Evolutionary conservation across 2,797 vertebrate species (phyloP).

Genomic region (Diplodus sargus): DNA sequence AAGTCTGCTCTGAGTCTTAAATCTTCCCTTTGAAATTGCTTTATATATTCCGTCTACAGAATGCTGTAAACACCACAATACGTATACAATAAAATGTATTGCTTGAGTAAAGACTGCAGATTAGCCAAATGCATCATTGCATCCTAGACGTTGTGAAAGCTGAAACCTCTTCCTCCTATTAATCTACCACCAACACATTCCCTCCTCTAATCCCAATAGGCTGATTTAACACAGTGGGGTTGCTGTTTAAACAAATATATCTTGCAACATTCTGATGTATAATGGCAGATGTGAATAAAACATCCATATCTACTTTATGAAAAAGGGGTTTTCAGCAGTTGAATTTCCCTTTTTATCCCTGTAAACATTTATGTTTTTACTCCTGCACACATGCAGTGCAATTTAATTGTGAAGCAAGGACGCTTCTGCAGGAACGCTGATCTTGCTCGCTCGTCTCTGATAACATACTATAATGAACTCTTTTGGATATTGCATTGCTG

Average conservation of each 20-base stretch:
- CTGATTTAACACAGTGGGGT: conserved; percentile 13
- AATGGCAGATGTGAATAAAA: background rate
- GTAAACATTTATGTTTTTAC: background rate
- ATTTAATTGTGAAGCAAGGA: conserved; percentile 5
- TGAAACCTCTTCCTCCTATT: conserved; percentile 31
- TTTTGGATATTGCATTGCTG: conserved; percentile 42
- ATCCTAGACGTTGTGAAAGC: conserved; percentile 31
- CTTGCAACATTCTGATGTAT: background rate
- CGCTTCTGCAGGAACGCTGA: conserved; percentile 15
- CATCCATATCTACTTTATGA: background rate
- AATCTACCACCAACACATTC: conserved; percentile 19
- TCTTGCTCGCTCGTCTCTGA: conserved; percentile 23
- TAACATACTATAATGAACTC: conserved; percentile 64
- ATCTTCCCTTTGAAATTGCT: conserved; percentile 25
- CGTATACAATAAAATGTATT: conserved; percentile 8
- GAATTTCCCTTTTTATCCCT: conserved; percentile 4
- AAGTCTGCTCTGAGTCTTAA: conserved; percentile 9
- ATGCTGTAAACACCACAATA: conserved; percentile 2
- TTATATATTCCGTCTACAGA: background rate
- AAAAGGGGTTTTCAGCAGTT: background rate
- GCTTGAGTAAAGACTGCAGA: conserved; percentile 41
- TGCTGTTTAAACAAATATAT: conserved; percentile 12
- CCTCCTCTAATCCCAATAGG: conserved; percentile 21
- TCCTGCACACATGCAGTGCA: background rate
- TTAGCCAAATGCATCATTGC: conserved; percentile 34